Conservation (phyloP, 2,888 invertebrate genomes). For the Metalampra italica region DNA sequence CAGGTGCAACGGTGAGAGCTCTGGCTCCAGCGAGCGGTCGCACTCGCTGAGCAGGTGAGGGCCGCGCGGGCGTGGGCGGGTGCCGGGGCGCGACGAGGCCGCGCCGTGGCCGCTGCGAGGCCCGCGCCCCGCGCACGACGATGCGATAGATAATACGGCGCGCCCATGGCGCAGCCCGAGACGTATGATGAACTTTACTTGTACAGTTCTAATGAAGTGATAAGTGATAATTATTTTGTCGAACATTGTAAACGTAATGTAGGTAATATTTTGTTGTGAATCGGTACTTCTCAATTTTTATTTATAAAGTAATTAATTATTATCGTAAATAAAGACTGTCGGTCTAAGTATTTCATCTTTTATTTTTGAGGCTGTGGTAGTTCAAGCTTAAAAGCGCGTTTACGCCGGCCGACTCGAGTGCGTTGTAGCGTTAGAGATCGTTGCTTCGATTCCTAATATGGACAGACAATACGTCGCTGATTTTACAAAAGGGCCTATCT, state of each 20-base stretch:
- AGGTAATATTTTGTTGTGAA: slow-evolving; percentile 75
- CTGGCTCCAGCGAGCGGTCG: slow-evolving; percentile 60
- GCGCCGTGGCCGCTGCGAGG: slow-evolving; percentile 13
- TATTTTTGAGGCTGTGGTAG: slow-evolving; percentile 13
- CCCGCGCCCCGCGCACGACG: slow-evolving; percentile 9
- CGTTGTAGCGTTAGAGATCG: not conserved
- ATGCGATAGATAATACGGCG: slow-evolving; percentile 2
- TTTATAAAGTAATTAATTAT: slow-evolving; percentile 68
- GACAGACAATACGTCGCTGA: too few species aligned
- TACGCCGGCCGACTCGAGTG: not conserved
- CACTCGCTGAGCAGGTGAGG: slow-evolving; percentile 86
- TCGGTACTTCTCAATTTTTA: slow-evolving; percentile 77
- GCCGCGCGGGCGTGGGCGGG: slow-evolving; percentile 6
- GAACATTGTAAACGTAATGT: slow-evolving; percentile 69
- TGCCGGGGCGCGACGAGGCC: slow-evolving; percentile 4
- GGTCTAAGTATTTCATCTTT: slow-evolving; percentile 46
- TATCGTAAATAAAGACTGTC: slow-evolving; percentile 74
- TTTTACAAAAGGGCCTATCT: too few species aligned
- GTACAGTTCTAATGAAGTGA: slow-evolving; percentile 69
- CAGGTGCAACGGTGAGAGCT: slow-evolving; percentile 57
- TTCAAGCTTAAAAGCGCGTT: too few species aligned
- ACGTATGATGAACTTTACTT: slow-evolving; percentile 39
- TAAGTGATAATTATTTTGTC: slow-evolving; percentile 72
- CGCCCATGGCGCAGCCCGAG: slow-evolving; percentile 18
- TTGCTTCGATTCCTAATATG: too few species aligned